Conservation (phyloP, 2,797 vertebrate genomes). For the Danio choprae region DNA sequence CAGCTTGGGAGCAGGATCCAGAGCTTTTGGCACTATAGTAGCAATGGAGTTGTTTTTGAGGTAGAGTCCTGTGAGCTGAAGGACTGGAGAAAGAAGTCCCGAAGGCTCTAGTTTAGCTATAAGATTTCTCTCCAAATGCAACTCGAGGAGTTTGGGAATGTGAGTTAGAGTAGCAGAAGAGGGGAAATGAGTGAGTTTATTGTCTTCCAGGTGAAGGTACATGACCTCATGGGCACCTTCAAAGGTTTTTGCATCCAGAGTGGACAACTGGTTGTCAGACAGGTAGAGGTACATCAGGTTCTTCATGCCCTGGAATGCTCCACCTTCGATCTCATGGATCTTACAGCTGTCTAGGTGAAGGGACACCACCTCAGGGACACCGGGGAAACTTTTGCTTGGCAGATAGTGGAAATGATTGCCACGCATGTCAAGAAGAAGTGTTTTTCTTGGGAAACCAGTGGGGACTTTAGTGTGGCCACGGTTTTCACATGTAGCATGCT, state of each 20-base stretch:
- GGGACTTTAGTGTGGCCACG: slow-evolving; percentile 81
- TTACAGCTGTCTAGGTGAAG: slow-evolving; percentile 88
- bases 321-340: slow-evolving; percentile 74
- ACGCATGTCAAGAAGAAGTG: slow-evolving; percentile 84
- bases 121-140: slow-evolving; percentile 86
- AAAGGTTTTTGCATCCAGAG: slow-evolving; percentile 75
- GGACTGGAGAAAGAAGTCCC: slow-evolving; percentile 72
- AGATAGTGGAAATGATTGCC: slow-evolving; percentile 81
- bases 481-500: slow-evolving; percentile 82
- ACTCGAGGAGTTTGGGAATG: slow-evolving; percentile 82
- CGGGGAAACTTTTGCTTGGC: slow-evolving; percentile 77
- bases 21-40: slow-evolving; percentile 68
- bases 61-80: slow-evolving; percentile 81
- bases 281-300: slow-evolving; percentile 89
- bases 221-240: slow-evolving; percentile 77
- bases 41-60: slow-evolving; percentile 81
- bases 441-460: slow-evolving; percentile 80
- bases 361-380: slow-evolving; percentile 79
- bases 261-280: slow-evolving; percentile 82
- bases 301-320: slow-evolving; percentile 82
- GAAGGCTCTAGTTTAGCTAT: slow-evolving; percentile 75
- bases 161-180: slow-evolving; percentile 68
- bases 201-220: slow-evolving; percentile 89
- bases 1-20: slow-evolving; percentile 75
- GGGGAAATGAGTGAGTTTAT: slow-evolving; percentile 79